Conservation (phyloP, 2,888 invertebrate species). For the Ornithoptera priamus region DNA sequence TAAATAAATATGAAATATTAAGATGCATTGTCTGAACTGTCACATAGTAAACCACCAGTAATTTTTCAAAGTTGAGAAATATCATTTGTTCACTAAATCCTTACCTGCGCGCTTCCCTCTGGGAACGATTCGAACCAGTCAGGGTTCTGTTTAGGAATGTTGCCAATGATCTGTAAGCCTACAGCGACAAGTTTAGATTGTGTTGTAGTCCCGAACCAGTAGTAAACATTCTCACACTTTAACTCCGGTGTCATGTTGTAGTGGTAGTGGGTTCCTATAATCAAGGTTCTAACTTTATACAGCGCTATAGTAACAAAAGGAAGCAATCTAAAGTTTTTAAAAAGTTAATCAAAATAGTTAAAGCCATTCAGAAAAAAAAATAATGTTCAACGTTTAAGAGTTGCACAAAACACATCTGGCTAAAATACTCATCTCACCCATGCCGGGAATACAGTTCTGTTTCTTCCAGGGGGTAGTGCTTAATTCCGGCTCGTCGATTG, state of each 20-base stretch:
- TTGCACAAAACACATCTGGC: no score
- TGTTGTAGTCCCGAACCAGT: conserved; percentile 59
- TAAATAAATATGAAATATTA: no score
- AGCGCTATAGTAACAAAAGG: background rate
- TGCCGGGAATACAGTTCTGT: conserved; percentile 60
- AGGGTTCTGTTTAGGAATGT: conserved; percentile 38
- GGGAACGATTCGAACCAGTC: conserved; percentile 54
- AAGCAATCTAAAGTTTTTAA: background rate
- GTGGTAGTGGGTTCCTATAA: conserved; percentile 60
- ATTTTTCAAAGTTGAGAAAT: no score
- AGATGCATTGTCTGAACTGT: no score
- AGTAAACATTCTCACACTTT: conserved; percentile 53
- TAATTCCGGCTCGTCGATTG: conserved; percentile 49
- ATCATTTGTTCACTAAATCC: no score
- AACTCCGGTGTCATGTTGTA: conserved; percentile 56
- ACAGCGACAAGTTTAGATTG: conserved; percentile 56
- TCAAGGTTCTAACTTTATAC: no score
- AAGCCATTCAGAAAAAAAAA: no score
- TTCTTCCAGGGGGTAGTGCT: conserved; percentile 56
- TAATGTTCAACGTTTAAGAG: no score
- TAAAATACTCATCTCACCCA: conserved; percentile 42
- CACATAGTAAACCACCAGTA: background rate
- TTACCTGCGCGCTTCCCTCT: conserved; percentile 41
- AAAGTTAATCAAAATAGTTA: no score
- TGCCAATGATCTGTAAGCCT: conserved; percentile 57